Conservation (phyloP, 1,140 invertebrate genomes). For the Drosophila prosaltans region DNA sequence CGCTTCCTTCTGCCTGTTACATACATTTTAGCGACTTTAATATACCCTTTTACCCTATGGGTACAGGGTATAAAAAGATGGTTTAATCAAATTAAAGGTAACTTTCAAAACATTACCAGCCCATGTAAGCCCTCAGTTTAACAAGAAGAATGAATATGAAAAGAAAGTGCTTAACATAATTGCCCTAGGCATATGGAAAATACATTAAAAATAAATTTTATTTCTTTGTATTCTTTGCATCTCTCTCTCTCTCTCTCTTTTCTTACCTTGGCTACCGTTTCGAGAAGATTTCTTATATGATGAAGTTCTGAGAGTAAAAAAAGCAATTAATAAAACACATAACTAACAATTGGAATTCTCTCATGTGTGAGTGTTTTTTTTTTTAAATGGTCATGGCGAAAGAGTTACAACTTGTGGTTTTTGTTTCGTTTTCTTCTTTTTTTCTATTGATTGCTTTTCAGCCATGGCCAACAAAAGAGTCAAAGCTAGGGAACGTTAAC, state of each 20-base stretch:
- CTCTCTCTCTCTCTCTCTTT: not conserved
- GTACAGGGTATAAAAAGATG: too few species aligned
- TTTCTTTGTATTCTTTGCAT: constrained; percentile 3
- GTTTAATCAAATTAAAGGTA: constrained; percentile 68
- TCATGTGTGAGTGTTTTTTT: constrained; percentile 25
- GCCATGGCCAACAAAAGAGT: constrained; percentile 49
- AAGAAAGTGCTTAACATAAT: constrained; percentile 63
- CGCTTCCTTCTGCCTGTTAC: too few species aligned
- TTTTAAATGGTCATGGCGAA: not conserved
- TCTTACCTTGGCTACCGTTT: constrained; percentile 29
- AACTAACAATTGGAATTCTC: constrained; percentile 40
- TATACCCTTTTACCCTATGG: too few species aligned
- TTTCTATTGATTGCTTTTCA: constrained; percentile 50
- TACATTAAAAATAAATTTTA: constrained; percentile 48
- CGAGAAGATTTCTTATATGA: constrained; percentile 9
- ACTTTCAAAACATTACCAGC: constrained; percentile 64
- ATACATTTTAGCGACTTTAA: too few species aligned
- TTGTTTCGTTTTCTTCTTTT: constrained; percentile 17
- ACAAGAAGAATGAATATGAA: constrained; percentile 50
- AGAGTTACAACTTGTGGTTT: constrained; percentile 29
- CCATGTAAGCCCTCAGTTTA: constrained; percentile 40
- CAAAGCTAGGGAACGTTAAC: not conserved
- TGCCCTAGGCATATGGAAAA: constrained; percentile 44
- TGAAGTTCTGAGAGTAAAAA: constrained; percentile 19
- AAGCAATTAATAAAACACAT: constrained; percentile 58